Evolutionary conservation across 2,113 vertebrate genomes (phyloP).

Genomic region (Crocuta crocuta): DNA sequence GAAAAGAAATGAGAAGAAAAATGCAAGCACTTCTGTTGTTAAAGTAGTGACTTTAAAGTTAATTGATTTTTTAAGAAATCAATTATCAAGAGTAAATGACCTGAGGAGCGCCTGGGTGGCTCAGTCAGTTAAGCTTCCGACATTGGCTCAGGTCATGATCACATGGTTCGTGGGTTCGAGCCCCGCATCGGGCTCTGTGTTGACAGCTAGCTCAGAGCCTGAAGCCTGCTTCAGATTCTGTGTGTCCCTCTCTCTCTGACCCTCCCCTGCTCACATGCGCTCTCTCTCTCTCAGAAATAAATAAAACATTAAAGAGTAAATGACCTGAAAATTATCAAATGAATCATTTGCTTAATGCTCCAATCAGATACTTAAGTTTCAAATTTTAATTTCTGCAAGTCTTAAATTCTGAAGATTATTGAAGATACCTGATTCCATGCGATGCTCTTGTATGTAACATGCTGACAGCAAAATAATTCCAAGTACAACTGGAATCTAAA

Average conservation of each 20-base stretch:
- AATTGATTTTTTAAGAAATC: background rate
- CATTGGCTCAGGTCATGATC: no score
- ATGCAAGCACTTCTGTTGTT: constrained; percentile 8
- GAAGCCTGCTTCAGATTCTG: no score
- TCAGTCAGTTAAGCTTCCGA: no score
- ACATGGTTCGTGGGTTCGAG: no score
- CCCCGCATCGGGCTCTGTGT: no score
- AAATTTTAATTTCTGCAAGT: constrained; percentile 39
- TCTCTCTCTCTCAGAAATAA: no score
- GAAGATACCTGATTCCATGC: background rate
- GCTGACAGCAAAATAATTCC: constrained; percentile 43
- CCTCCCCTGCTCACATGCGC: no score
- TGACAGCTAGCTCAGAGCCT: no score
- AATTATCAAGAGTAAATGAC: background rate
- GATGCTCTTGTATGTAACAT: background rate
- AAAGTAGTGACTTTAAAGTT: background rate
- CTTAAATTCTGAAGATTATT: constrained; percentile 46
- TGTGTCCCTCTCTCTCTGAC: no score
- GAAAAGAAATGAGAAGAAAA: constrained; percentile 29
- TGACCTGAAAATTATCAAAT: constrained; percentile 45
- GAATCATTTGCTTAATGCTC: constrained; percentile 50
- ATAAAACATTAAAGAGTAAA: background rate
- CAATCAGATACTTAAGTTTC: constrained; percentile 15
- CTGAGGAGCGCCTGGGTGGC: no score
- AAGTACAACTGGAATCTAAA: constrained; percentile 29